These are phyloP conservation scores for Orcinus orca DNA, from an alignment of 2,113 vertebrate species.

Conservation along the genomic window DNA sequence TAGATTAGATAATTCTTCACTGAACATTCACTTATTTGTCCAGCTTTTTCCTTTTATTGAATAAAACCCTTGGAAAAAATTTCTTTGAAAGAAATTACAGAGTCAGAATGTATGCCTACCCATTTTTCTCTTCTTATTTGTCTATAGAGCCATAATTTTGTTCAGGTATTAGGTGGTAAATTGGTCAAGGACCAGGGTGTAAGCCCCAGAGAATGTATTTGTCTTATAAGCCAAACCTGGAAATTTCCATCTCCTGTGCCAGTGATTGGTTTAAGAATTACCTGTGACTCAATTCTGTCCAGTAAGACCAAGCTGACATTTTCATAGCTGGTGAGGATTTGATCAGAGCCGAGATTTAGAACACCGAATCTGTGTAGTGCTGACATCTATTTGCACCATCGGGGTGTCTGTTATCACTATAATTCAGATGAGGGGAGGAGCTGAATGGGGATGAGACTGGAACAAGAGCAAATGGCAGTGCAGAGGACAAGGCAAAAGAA, in stretches of 20 bases:
- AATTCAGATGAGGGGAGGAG: neutral
- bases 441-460: neutral
- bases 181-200: neutral
- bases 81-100: neutral
- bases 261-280: neutral
- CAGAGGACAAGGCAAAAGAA: neutral
- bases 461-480: neutral
- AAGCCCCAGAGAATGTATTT: neutral
- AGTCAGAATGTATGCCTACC: neutral
- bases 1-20: neutral
- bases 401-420: neutral
- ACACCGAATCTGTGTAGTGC: neutral
- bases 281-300: neutral
- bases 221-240: neutral
- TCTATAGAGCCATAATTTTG: neutral
- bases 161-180: neutral
- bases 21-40: neutral
- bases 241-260: neutral
- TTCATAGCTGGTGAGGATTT: neutral
- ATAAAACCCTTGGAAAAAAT: constrained; percentile 16
- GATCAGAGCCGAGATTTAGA: neutral
- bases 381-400: neutral
- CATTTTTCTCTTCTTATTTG: constrained; percentile 1
- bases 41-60: neutral
- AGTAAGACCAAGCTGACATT: neutral